These are phyloP conservation scores for Papilio demoleus DNA, from an alignment of 2,888 invertebrate species.

Conservation along the genomic window DNA sequence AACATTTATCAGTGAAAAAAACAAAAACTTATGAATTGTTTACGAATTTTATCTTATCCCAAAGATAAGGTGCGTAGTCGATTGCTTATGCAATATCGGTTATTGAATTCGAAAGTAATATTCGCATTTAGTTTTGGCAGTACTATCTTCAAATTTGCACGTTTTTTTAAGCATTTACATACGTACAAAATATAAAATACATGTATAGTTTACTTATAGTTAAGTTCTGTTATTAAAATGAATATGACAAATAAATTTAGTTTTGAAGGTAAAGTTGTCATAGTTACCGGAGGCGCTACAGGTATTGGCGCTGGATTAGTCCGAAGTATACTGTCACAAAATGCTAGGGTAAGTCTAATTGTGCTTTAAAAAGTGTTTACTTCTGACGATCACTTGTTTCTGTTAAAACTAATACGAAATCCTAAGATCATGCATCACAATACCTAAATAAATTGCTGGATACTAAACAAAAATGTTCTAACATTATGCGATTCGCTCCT, in stretches of 20 bases:
- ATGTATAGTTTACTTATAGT: background rate
- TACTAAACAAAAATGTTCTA: too few species aligned
- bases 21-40: conserved; percentile 29
- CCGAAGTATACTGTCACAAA: conserved; percentile 37
- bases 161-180: background rate
- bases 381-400: too few species aligned
- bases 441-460: too few species aligned
- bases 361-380: background rate
- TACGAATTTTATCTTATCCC: conserved; percentile 40
- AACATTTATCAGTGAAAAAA: conserved; percentile 6
- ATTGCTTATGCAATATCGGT: conserved; percentile 32
- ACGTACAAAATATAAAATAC: background rate
- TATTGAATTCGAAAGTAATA: conserved; percentile 2
- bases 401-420: too few species aligned
- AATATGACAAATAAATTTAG: conserved; percentile 14
- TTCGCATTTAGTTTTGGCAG: conserved; percentile 10
- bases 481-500: too few species aligned
- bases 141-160: background rate
- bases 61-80: conserved; percentile 20
- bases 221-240: background rate
- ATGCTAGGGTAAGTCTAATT: conserved; percentile 33
- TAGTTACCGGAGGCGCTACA: conserved; percentile 59
- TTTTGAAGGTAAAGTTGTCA: conserved; percentile 49
- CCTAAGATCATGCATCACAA: too few species aligned
- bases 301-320: conserved; percentile 57